Evolutionary conservation across 2,888 invertebrate species (phyloP).

Genomic region (Vannuccia rotundouncinata): DNA sequence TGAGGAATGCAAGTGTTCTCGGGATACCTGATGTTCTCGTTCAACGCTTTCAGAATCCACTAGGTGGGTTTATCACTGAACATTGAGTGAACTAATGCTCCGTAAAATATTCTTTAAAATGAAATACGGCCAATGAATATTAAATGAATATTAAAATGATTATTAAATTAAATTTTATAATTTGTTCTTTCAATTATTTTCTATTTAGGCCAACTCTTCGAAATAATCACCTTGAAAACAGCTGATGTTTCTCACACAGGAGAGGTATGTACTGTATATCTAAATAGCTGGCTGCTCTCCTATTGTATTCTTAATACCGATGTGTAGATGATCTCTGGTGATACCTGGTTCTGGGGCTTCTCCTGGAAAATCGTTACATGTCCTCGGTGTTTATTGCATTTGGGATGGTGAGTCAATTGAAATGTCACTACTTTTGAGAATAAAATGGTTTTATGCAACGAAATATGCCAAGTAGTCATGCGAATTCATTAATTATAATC

Average conservation of each 20-base stretch:
- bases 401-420: neutral
- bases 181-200: too few species aligned
- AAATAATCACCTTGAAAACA: neutral
- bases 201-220: neutral
- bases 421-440: too few species aligned
- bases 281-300: neutral
- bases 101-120: too few species aligned
- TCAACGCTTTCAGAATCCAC: neutral
- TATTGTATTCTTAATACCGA: too few species aligned
- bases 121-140: too few species aligned
- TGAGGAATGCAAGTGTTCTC: neutral
- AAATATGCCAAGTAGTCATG: too few species aligned
- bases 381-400: neutral
- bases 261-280: neutral
- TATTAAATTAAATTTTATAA: too few species aligned
- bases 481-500: too few species aligned
- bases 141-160: too few species aligned
- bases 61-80: too few species aligned
- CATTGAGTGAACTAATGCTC: too few species aligned
- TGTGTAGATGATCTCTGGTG: neutral
- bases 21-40: neutral
- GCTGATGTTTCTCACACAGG: neutral
- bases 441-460: too few species aligned
- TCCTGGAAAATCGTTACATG: neutral
- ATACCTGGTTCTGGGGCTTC: neutral